phyloP scores from a whole-genome alignment of 2,888 invertebrate genomes.

The Pseudeuparius sepicola region DNA sequence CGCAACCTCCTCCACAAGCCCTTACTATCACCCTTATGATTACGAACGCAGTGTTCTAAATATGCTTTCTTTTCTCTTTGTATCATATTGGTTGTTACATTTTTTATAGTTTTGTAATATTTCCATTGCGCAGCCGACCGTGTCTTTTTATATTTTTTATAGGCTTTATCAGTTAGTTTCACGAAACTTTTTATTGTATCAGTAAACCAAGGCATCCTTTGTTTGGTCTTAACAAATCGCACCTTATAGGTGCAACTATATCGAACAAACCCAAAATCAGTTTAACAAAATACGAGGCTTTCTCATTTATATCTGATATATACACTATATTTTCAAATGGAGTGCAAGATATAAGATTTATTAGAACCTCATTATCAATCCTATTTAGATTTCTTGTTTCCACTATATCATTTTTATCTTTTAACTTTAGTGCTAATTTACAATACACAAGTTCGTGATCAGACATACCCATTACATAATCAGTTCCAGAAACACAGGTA shows the following conservation, averaged over 20 bases:
- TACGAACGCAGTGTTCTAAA: background rate
- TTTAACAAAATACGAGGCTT: background rate
- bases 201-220: slow-evolving; percentile 1
- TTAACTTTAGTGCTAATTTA: too few species aligned
- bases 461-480: too few species aligned
- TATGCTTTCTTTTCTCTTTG: background rate
- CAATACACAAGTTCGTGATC: too few species aligned
- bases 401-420: too few species aligned
- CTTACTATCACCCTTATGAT: background rate
- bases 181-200: background rate
- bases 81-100: background rate
- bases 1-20: slow-evolving; percentile 1
- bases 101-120: background rate
- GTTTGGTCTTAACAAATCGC: background rate
- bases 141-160: background rate
- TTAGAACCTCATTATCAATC: background rate
- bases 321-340: background rate
- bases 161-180: background rate
- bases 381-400: background rate
- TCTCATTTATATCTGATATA: background rate
- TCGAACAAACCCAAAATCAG: background rate
- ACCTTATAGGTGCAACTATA: slow-evolving; percentile 1
- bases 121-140: background rate
- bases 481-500: too few species aligned
- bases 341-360: background rate